Conservation (phyloP, 1,140 invertebrate species). For the Cotesia typhae region DNA sequence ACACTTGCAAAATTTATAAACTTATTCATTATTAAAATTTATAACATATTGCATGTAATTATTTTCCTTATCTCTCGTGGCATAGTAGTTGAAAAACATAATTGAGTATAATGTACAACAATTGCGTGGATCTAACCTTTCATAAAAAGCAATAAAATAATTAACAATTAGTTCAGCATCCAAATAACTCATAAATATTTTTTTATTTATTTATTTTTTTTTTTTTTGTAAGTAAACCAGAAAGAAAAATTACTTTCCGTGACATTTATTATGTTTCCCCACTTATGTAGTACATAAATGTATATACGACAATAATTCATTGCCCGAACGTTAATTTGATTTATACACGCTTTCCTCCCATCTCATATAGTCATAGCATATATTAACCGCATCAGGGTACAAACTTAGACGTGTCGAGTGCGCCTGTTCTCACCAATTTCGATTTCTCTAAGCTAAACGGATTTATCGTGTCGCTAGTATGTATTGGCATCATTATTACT, state of each 20-base stretch:
- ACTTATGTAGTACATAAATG: not conserved
- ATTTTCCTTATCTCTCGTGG: not conserved
- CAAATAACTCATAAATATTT: not conserved
- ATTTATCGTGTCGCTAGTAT: slow-evolving; percentile 39
- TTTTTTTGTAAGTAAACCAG: not conserved
- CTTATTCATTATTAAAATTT: no score
- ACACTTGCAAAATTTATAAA: no score
- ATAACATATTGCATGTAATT: not conserved
- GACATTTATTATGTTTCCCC: not conserved
- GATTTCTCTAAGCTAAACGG: slow-evolving; percentile 41
- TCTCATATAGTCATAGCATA: slow-evolving; percentile 23
- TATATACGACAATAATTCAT: slow-evolving; percentile 9
- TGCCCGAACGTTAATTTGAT: slow-evolving; percentile 52
- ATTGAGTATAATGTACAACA: not conserved
- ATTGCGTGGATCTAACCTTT: slow-evolving; percentile 1
- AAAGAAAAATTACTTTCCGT: slow-evolving; percentile 6
- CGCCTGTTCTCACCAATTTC: slow-evolving; percentile 53
- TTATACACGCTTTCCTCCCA: slow-evolving; percentile 43
- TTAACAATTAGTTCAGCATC: slow-evolving; percentile 12
- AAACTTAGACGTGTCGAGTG: slow-evolving; percentile 45
- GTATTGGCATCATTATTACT: slow-evolving; percentile 49
- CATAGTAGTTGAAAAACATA: slow-evolving; percentile 1
- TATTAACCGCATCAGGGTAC: not conserved
- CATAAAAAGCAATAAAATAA: not conserved
- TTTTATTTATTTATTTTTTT: not conserved